Base-by-base conservation (phyloP, 2,113 vertebrate genomes). In the Paramisgurnus dabryanus region DNA sequence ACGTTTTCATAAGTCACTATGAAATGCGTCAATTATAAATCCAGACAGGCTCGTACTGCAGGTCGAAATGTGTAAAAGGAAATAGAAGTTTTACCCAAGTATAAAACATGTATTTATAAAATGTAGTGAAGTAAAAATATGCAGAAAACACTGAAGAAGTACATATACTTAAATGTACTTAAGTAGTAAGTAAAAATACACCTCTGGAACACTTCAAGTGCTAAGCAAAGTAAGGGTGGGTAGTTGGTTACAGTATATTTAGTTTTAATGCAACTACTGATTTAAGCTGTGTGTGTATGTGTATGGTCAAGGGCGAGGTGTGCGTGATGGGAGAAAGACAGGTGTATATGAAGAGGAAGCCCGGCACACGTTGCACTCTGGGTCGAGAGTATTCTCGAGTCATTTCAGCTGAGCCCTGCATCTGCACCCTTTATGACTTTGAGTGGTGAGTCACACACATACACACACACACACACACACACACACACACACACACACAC, bases 301-400 rank as follows among this genome's bases (percentile, higher is more conserved):
- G 18, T 50, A 8, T 72, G 74, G 87, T 67, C 83, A 85, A 98
- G 97, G 96, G 94, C 5, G 95, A 98, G 55, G 92, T 95, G 82
- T 98, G 97, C 82, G 95, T 98, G 78, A 98, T 98, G 96, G 97
- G 97, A 15, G 95, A 97, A 87, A 96, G 94, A 87, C 97, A 98
- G 90, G 95, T 94, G 85, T 98, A 95, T 85, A 95, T 95, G 90
- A 98, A 98, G 83, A 95, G 97, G 69, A 92, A 92, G 81, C 94
- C 96, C 22, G 96, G 95, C 74, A 93, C 89, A 70, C 95, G 94
- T 74, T 98, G 97, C 90, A 93, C 95, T 83, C 84, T 98, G 68
- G 88, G 92, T 67, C 92, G 88, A 82, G 95, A 96, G 69, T 95
- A 95, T 80, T 95, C 95, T 1, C 92, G 92, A 76, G 93, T 94